Conservation (phyloP, 2,113 vertebrate species). For the Oreotrochilus melanogaster region DNA sequence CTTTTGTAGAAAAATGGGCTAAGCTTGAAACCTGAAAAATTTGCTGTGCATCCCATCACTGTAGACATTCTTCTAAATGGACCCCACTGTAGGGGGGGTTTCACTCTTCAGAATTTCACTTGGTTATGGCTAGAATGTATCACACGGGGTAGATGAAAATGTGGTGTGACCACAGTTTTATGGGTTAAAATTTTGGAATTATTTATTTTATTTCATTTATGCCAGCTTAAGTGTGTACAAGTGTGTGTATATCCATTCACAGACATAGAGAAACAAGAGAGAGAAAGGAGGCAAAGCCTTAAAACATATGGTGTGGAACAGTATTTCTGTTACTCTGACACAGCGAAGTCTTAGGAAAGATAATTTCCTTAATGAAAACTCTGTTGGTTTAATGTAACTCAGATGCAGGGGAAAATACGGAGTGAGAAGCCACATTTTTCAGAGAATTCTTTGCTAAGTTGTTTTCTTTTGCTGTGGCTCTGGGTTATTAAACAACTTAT, state of each 20-base stretch:
- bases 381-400: background rate
- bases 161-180: background rate
- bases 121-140: background rate
- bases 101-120: background rate
- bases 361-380: background rate
- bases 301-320: background rate
- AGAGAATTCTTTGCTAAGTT: background rate
- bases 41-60: no score
- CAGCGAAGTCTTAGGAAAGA: background rate
- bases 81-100: no score
- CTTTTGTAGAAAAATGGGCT: background rate
- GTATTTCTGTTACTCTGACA: background rate
- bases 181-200: background rate
- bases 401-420: background rate
- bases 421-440: background rate
- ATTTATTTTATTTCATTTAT: background rate
- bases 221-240: background rate
- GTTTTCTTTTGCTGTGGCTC: background rate
- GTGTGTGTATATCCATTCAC: background rate
- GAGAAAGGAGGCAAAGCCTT: background rate
- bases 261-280: background rate
- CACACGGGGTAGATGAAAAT: background rate
- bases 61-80: no score
- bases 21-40: fast-evolving
- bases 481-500: background rate